Evolutionary conservation across 1,140 invertebrate genomes (phyloP).

Genomic region (Diprion similis): DNA sequence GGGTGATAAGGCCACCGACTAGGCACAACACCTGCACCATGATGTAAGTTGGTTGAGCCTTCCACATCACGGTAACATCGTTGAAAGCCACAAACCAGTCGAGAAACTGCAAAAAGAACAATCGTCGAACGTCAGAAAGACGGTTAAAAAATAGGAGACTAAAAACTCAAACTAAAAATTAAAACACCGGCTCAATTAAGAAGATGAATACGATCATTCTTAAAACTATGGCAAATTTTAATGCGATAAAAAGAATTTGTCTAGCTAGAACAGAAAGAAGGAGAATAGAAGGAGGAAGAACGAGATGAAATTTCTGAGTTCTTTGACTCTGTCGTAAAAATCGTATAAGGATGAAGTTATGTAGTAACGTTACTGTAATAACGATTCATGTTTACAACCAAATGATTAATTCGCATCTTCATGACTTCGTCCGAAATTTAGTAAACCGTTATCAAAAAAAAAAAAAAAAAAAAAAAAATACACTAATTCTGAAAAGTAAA

Average conservation of each 20-base stretch:
- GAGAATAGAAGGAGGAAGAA: no score
- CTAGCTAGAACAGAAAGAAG: background rate
- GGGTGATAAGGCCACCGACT: constrained; percentile 63
- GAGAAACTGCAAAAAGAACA: constrained; percentile 54
- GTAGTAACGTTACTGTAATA: no score
- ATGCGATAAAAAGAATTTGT: background rate
- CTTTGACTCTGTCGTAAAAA: no score
- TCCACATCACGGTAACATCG: constrained; percentile 61
- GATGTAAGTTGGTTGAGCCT: constrained; percentile 67
- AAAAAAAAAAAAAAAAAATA: no score
- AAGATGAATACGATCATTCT: background rate
- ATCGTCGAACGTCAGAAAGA: background rate
- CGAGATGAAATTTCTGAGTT: no score
- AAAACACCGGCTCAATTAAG: background rate
- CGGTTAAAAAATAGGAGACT: background rate
- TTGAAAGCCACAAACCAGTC: constrained; percentile 65
- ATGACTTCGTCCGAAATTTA: no score
- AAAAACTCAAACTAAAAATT: background rate
- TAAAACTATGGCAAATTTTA: background rate
- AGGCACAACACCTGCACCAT: constrained; percentile 64
- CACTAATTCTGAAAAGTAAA: no score
- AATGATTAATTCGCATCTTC: no score
- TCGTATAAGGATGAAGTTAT: no score
- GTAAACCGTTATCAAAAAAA: no score
- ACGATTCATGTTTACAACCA: no score